Base-by-base conservation (phyloP, 2,797 vertebrate species). In the Mormyrus proboscirostris region DNA sequence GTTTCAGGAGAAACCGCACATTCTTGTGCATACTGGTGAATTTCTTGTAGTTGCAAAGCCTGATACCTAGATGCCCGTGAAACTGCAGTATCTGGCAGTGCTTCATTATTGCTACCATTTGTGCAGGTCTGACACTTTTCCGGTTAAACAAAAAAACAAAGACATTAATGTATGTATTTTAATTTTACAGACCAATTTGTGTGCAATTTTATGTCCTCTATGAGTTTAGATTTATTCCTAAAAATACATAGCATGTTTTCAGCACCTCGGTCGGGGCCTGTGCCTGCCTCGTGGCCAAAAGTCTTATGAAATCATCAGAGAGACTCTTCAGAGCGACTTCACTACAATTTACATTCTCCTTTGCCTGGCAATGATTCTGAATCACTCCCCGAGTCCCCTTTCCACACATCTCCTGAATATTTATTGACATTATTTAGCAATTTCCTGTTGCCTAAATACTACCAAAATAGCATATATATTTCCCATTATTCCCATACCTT, bases 121-220 rank as follows among this genome's bases (percentile, higher is more conserved):
- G 1, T 33, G 62, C 29, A 14, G 33, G 65, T 69, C 25, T 33
- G 22, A 29, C 29, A 73, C n/a, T 25, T 62, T 25, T 62, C 59
- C 10, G 22, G 22, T 62, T 62, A 57, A 57, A 57, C 16, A 25
- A 62, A 25, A 55, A 59, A n/a, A 59, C 6, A 59, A 59, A 59
- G 2, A 14, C 79, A 88, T 22, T 50, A 14, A 85, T 12, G 86
- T 69, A 90, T 69, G 83, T 89, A 89, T 47, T 91, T 12, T 16
- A 38, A 73, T 59, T 73, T 73, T 73, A 33, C 29, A 73, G 65
- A 38, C 10, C 12, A 73, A 12, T 33, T 73, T 73, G 12, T 73
- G 4, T 14, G 65, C 65, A 73, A 33, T 73, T 38, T 73, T 29
- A 14, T 33, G 2, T 14, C 53, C 25, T 73, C 22, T 47, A 59